Evolutionary conservation across 2,797 vertebrate species (phyloP), one percentile per base, ranked within the genome.

Genomic region (Syndactyla subalaris): DNA sequence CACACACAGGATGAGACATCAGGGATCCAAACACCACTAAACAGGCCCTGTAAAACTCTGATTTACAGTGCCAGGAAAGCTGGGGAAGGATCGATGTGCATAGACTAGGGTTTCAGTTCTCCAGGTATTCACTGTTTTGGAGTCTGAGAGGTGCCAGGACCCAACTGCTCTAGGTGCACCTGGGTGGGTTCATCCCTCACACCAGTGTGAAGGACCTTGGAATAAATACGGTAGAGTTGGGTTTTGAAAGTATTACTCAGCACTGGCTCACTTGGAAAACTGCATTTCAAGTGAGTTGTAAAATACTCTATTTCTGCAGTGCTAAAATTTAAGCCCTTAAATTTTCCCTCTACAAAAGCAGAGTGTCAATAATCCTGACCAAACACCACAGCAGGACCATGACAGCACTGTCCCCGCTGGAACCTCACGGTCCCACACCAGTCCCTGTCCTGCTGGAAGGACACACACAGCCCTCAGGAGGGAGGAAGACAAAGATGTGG

Each of bases 251-350:
- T 2, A 32, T 13, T 9, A 77, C 75, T 80, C 57, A 45, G 45
- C 72, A 16, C 16, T 9, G 41, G 72, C 49, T 93, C 76, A 16
- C n/a, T 58, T 55, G 13, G 52, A 77, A 89, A 85, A 86, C 77
- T 26, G 51, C 57, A 34, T 61, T 88, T 27, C 0, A 23, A 91
- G 34, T 0, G 2, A 90, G 34, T n/a, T 51, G 43, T 21, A 89
- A 82, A 94, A 74, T 13, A 49, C 27, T 80, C 66, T 77, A 10
- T 36, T 36, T 78, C 91, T 78, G 93, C 92, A 94, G 82, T 76
- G 72, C 78, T 78, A 61, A 73, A 92, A 84, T 88, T 88, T 16
- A 94, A 96, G 96, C 95, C 96, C 91, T 97, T 96, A 82, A 72
- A 61, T 73, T 89, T 93, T 90, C 89, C 89, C 76, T 93, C 95